Conservation (phyloP, 2,888 invertebrate genomes). For the Ischnus inquisitorius region DNA sequence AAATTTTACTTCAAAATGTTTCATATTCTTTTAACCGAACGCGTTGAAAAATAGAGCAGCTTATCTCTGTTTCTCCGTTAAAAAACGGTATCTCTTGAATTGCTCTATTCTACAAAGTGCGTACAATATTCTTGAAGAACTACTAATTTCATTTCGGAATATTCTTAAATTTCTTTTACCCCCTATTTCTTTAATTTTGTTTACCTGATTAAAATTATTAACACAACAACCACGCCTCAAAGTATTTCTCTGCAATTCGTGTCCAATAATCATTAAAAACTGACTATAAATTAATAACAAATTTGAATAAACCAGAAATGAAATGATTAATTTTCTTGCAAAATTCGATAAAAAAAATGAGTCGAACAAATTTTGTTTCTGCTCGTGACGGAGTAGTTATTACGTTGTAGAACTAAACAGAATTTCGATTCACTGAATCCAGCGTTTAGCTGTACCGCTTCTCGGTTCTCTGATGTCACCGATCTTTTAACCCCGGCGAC, state of each 20-base stretch:
- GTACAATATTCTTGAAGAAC: not conserved
- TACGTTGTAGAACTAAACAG: not conserved
- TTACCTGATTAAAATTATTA: too few species aligned
- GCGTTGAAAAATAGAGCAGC: not conserved
- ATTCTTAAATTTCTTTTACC: not conserved
- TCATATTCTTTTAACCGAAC: not conserved
- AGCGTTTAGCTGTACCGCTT: constrained; percentile 1
- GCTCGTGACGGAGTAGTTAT: not conserved
- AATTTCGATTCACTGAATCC: not conserved
- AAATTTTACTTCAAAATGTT: too few species aligned
- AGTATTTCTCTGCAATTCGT: not conserved
- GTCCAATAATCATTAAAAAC: not conserved
- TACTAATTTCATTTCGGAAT: not conserved
- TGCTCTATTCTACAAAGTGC: not conserved
- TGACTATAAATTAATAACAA: not conserved
- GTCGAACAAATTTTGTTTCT: not conserved
- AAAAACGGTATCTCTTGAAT: not conserved
- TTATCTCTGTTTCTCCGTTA: not conserved
- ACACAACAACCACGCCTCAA: too few species aligned
- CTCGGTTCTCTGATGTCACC: constrained; percentile 50
- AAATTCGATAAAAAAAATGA: not conserved
- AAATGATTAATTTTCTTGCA: not conserved
- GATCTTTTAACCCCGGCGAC: constrained; percentile 26
- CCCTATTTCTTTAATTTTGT: not conserved
- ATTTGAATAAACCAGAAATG: too few species aligned